Percentiles rank a stretch among this genome's conserved stretches.
phyloP scores from a whole-genome alignment of 2,888 invertebrate species.

The Pegoplata infirma region DNA sequence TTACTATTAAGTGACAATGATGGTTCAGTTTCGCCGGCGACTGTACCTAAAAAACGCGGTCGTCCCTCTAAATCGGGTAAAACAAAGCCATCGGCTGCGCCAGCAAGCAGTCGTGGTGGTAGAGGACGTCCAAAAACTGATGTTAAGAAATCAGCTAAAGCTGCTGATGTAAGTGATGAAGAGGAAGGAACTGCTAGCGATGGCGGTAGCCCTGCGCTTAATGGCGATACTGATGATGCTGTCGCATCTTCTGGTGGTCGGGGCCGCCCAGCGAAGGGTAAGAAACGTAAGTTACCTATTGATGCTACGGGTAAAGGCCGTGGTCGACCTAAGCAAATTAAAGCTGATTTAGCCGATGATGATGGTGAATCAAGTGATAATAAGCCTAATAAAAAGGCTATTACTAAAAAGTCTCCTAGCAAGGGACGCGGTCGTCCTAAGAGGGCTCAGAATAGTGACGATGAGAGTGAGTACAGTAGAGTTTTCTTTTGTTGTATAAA shows the following conservation, averaged over 20 bases:
- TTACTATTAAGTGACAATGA: conserved; percentile 53
- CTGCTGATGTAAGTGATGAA: conserved; percentile 63
- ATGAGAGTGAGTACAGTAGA: conserved; percentile 57
- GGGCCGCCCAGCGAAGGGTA: conserved; percentile 58
- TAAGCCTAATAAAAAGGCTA: conserved; percentile 39
- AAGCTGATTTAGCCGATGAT: conserved; percentile 20
- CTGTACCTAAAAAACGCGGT: conserved; percentile 71
- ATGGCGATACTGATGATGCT: conserved; percentile 31
- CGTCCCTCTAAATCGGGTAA: conserved; percentile 68
- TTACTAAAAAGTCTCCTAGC: conserved; percentile 19
- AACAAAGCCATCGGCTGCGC: conserved; percentile 36
- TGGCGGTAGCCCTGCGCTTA: conserved; percentile 23
- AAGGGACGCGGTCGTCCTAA: conserved; percentile 67
- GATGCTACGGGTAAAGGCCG: conserved; percentile 67
- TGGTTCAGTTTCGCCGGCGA: conserved; percentile 43
- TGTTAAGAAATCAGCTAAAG: conserved; percentile 23
- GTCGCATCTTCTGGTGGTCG: conserved; percentile 24
- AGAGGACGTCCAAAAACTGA: conserved; percentile 65
- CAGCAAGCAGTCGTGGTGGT: conserved; percentile 62
- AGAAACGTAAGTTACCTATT: conserved; percentile 31
- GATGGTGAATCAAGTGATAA: conserved; percentile 45
- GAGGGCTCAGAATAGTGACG: conserved; percentile 69
- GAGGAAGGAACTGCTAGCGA: conserved; percentile 46
- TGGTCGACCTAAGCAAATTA: conserved; percentile 68
- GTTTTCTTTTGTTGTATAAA: too few relatives aligned